phyloP scores from a whole-genome alignment of 2,113 vertebrate species.

The Pipa parva region DNA sequence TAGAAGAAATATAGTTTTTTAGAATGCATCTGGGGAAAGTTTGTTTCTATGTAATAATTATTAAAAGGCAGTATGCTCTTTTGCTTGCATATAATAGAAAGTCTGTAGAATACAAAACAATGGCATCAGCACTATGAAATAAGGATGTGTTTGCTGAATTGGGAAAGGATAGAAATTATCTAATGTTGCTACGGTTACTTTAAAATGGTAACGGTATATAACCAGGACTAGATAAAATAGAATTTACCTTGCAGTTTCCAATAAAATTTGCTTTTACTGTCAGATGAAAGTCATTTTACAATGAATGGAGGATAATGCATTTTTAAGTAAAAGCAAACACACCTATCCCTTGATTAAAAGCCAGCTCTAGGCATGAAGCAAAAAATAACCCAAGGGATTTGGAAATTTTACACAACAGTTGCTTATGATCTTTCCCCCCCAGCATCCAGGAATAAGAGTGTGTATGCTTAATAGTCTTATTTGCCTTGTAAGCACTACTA shows the following conservation, averaged over 20 bases:
- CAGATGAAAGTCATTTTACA: conserved; percentile 44
- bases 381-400: conserved; percentile 41
- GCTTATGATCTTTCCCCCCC: conserved; percentile 45
- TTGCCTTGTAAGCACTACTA: conserved; percentile 45
- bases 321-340: conserved; percentile 50
- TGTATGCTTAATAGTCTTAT: conserved; percentile 21
- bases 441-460: conserved; percentile 35
- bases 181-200: background rate
- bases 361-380: conserved; percentile 44
- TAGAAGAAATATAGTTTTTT: no score
- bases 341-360: conserved; percentile 47
- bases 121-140: no score
- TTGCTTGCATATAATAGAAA: no score
- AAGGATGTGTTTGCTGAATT: no score
- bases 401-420: conserved; percentile 47
- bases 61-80: no score
- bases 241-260: conserved; percentile 36
- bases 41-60: no score
- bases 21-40: no score
- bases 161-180: conserved; percentile 23
- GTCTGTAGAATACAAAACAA: no score
- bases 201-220: conserved; percentile 37
- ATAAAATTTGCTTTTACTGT: conserved; percentile 41
- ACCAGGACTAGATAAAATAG: conserved; percentile 34
- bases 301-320: conserved; percentile 45